Evolutionary conservation across 2,888 invertebrate species (phyloP).

Genomic region (Hypolimnas misippus): DNA sequence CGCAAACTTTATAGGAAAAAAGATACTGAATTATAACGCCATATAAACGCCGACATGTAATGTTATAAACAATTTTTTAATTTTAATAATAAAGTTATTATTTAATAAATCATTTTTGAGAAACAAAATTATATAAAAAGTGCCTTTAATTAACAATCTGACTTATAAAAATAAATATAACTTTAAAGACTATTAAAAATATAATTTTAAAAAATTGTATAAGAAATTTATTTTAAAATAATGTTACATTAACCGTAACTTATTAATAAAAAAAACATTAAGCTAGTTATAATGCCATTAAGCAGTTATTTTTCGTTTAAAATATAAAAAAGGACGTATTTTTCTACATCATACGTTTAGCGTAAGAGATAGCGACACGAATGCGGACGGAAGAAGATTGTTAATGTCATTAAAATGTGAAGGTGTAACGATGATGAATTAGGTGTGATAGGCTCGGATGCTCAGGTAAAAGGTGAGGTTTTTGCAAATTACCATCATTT

Average conservation of each 20-base stretch:
- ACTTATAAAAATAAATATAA: no score
- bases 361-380: slow-evolving; percentile 7
- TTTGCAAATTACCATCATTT: slow-evolving; percentile 10
- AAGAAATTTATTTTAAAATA: not conserved
- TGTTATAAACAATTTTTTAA: no score
- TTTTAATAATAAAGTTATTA: no score
- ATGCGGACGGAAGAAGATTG: not conserved
- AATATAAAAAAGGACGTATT: not conserved
- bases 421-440: slow-evolving; percentile 25
- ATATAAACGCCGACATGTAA: no score
- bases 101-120: no score
- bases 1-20: no score
- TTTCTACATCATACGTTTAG: not conserved
- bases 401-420: slow-evolving; percentile 11
- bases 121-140: no score
- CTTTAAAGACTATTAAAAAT: no score
- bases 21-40: no score
- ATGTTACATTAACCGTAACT: not conserved
- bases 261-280: not conserved
- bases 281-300: not conserved
- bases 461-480: slow-evolving; percentile 5
- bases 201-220: not conserved
- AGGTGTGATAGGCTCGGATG: slow-evolving; percentile 5
- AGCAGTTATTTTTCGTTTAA: slow-evolving; percentile 3
- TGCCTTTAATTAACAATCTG: not conserved